Conservation (phyloP, 64 coral and sea anemone species). For the Actinia equina region DNA sequence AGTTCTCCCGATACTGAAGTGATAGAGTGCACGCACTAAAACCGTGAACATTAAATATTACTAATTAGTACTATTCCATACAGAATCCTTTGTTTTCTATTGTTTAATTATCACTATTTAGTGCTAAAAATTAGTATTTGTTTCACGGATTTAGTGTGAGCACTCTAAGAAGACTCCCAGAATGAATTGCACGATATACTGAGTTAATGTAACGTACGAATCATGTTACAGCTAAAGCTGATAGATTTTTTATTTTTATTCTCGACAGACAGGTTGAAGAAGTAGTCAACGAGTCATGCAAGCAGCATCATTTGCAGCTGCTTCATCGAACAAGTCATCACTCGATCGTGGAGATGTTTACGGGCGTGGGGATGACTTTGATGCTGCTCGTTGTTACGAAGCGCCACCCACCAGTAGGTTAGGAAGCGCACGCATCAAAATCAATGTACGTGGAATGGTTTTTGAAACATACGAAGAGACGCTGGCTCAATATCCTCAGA, state of each 20-base stretch:
- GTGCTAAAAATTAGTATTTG: too few relatives aligned
- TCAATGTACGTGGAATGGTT: conserved; percentile 86
- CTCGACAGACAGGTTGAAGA: not conserved
- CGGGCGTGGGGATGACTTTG: conserved; percentile 35
- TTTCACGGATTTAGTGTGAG: too few relatives aligned
- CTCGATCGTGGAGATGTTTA: conserved; percentile 24
- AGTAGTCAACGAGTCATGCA: not conserved
- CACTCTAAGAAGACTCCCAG: too few relatives aligned
- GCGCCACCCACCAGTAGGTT: conserved; percentile 14
- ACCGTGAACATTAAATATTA: too few relatives aligned
- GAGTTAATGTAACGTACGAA: too few relatives aligned
- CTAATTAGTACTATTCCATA: too few relatives aligned
- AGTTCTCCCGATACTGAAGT: too few relatives aligned
- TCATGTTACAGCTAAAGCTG: too few relatives aligned
- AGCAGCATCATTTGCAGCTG: conserved; percentile 3
- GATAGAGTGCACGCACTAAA: too few relatives aligned
- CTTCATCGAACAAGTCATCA: not conserved
- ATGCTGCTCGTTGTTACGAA: not conserved
- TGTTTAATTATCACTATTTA: too few relatives aligned
- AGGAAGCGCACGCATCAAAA: conserved; percentile 61
- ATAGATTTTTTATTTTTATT: not conserved
- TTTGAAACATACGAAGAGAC: conserved; percentile 93
- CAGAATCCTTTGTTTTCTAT: too few relatives aligned
- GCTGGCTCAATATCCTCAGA: conserved; percentile 79
- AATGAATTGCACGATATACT: too few relatives aligned